Base-by-base conservation (phyloP, 2,113 vertebrate species). In the Junco hyemalis region DNA sequence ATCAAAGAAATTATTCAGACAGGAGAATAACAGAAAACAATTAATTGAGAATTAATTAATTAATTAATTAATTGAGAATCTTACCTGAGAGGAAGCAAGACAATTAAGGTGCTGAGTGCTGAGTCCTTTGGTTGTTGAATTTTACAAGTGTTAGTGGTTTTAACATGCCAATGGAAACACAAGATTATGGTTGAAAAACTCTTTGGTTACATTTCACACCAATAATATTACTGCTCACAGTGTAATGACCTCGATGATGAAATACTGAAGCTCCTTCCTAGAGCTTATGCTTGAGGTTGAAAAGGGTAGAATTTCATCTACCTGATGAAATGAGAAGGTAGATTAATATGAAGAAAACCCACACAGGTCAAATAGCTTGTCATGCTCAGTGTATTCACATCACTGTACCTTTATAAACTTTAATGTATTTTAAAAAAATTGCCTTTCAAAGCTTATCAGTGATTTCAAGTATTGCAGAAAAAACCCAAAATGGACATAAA, bases 81-180 rank as follows among this genome's bases (percentile, higher is more conserved):
- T 15, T 73, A 57, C n/a, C 25, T 76, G 33, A 8, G 14, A 53
- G 8, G 42, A 79, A 60, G 12, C 1, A 9, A 64, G 14, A 71
- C 1, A 7, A 40, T 6, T n/a, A 35, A 76, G 17, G 12, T 71
- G 13, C 24, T 81, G 22, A 85, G 3, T 42, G 14, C 6, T 64
- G 47, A 45, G 14, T 63, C 22, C 11, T 76, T 81, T 61, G 40
- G 8, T 33, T 24, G 0, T n/a, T 81, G n/a, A 86, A 45, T 3
- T 11, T 16, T 33, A 15, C 18, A 33, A 36, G 3, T 26, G 29
- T 47, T 64, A 59, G 31, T 35, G 18, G 33, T 59, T 31, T 64
- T 66, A 47, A 35, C 8, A 17, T 0, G 0, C 11, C 19, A 76
- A 28, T 73, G 11, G 8, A 63, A 77, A 26, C 20, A 54, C 7